Conservation (phyloP, 1,140 invertebrate genomes). For the Trichonephila inaurata region DNA sequence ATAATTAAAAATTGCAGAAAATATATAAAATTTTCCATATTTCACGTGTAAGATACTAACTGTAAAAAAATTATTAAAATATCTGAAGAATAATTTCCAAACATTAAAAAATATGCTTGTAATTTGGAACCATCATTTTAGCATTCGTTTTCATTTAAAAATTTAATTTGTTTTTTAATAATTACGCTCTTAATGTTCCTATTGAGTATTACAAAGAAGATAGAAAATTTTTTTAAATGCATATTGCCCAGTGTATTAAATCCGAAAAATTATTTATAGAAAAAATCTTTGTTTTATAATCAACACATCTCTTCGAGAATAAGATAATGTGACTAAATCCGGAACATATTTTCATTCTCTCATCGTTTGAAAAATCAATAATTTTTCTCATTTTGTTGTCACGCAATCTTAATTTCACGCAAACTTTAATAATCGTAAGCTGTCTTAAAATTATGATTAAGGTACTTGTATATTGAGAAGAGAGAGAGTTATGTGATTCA, state of each 20-base stretch:
- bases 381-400: not conserved
- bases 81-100: too few relatives aligned
- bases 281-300: not conserved
- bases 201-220: too few relatives aligned
- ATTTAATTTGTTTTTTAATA: too few relatives aligned
- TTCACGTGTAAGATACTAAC: too few relatives aligned
- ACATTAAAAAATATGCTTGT: too few relatives aligned
- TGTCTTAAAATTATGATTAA: not conserved
- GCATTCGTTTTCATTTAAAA: too few relatives aligned
- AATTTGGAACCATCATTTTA: too few relatives aligned
- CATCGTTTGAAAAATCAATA: not conserved
- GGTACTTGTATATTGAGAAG: not conserved
- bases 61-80: too few relatives aligned
- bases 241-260: not conserved
- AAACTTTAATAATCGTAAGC: not conserved
- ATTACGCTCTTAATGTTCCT: too few relatives aligned
- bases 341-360: not conserved
- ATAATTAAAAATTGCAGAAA: too few relatives aligned
- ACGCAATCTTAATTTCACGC: slow-evolving; percentile 4
- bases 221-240: too few relatives aligned
- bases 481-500: not conserved
- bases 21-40: too few relatives aligned
- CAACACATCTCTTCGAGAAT: not conserved
- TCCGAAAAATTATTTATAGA: not conserved
- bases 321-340: not conserved